These are phyloP conservation scores for Trematomus loennbergii DNA, from an alignment of 2,113 vertebrate species.

Conservation along the genomic window DNA sequence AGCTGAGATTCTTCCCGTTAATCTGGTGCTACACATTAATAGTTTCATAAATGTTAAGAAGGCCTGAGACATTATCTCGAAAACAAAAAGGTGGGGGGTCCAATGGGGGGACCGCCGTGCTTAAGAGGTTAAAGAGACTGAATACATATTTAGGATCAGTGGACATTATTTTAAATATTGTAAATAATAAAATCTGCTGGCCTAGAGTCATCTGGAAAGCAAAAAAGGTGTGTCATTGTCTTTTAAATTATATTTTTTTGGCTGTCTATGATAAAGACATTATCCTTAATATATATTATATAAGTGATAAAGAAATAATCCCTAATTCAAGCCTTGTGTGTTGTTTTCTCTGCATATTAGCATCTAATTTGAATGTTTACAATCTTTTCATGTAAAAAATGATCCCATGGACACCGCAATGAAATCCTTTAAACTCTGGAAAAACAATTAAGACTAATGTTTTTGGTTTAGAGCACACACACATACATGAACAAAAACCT, in stretches of 20 bases:
- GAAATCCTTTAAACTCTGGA: background rate
- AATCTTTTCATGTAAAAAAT: background rate
- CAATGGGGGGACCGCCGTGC: no score
- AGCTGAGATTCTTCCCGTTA: no score
- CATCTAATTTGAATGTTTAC: background rate
- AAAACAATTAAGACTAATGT: slow-evolving; percentile 5
- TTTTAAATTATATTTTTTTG: background rate
- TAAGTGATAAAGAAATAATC: no score
- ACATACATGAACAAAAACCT: background rate
- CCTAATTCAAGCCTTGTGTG: background rate
- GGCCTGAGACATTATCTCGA: no score
- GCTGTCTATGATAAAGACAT: background rate
- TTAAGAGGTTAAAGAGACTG: no score
- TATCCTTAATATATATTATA: no score
- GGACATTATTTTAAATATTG: background rate
- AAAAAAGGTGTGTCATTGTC: background rate
- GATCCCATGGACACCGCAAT: slow-evolving; percentile 1
- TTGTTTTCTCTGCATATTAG: slow-evolving; percentile 9
- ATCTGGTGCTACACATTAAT: no score
- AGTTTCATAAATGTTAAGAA: no score
- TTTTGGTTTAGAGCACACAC: background rate
- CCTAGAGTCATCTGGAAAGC: background rate
- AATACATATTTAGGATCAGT: no score
- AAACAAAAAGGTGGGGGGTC: no score
- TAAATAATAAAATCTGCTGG: background rate